Percentiles rank a stretch among this genome's conserved stretches.
phyloP scores from a whole-genome alignment of 2,797 vertebrate genomes.

The Tangara arthus region DNA sequence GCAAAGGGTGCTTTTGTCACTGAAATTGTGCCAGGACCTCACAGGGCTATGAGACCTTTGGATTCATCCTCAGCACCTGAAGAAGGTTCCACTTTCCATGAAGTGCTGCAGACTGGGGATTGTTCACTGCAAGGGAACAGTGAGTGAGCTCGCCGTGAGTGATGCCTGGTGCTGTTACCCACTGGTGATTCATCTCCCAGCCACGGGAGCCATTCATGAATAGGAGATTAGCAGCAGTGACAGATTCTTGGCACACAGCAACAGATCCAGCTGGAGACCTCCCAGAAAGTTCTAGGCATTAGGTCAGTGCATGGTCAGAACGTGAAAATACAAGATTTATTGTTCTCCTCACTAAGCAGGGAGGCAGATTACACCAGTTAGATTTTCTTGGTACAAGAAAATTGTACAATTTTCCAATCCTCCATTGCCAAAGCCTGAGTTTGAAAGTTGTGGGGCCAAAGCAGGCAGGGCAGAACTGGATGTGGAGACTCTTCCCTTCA shows the following conservation, averaged over 20 bases:
- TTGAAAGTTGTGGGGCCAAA: not conserved
- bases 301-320: not conserved
- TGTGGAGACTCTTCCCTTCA: not conserved
- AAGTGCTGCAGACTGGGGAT: not conserved
- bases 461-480: not conserved
- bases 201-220: not conserved
- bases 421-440: not conserved
- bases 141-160: not conserved
- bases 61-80: not conserved
- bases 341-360: not conserved
- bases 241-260: not conserved
- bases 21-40: not conserved
- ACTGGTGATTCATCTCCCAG: not conserved
- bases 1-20: not conserved
- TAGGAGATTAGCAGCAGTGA: not conserved
- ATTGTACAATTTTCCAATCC: not conserved
- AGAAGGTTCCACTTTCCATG: not conserved
- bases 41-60: rapidly evolving
- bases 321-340: not conserved
- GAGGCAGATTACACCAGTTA: not conserved
- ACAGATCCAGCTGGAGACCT: not conserved
- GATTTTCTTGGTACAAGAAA: not conserved
- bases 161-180: not conserved
- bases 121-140: not conserved
- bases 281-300: not conserved